Conservation (phyloP, 2,888 invertebrate genomes). For the Leptinotarsa peninsularis region DNA sequence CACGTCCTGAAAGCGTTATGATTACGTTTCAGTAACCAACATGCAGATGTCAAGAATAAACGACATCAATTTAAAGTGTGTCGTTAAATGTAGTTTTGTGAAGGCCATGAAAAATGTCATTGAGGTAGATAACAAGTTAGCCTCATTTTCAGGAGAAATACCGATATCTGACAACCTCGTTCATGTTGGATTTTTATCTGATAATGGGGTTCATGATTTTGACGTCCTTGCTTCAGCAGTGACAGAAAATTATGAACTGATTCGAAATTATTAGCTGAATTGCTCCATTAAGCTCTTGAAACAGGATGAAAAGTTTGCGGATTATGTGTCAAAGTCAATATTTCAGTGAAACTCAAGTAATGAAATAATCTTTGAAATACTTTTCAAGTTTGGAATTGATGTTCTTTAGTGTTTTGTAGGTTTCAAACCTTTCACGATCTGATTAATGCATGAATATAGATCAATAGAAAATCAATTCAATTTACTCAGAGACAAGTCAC, state of each 20-base stretch:
- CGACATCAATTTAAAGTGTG: neutral
- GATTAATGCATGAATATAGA: too few species aligned
- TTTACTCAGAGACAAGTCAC: too few species aligned
- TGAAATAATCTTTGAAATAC: too few species aligned
- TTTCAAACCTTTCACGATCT: too few species aligned
- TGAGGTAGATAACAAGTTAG: constrained; percentile 25
- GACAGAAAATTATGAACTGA: constrained; percentile 16
- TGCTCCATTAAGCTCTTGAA: neutral
- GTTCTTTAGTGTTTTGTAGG: too few species aligned
- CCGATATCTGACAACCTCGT: constrained; percentile 16
- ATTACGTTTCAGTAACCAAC: too few species aligned
- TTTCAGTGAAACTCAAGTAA: too few species aligned
- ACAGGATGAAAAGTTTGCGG: neutral
- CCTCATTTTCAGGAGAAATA: constrained; percentile 18
- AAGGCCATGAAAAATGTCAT: neutral
- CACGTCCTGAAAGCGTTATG: too few species aligned
- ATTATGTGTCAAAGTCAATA: neutral
- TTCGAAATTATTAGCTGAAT: neutral
- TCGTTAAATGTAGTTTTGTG: constrained; percentile 1
- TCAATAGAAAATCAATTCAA: too few species aligned
- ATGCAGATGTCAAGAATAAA: too few species aligned
- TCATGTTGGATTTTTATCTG: constrained; percentile 30
- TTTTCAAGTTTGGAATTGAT: too few species aligned
- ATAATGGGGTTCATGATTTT: constrained; percentile 21
- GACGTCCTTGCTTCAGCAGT: constrained; percentile 12